A percentile compares a stretch with the other conserved stretches of the same genome.
Conservation (phyloP, 2,113 vertebrate genomes). For the Notothenia coriiceps region DNA sequence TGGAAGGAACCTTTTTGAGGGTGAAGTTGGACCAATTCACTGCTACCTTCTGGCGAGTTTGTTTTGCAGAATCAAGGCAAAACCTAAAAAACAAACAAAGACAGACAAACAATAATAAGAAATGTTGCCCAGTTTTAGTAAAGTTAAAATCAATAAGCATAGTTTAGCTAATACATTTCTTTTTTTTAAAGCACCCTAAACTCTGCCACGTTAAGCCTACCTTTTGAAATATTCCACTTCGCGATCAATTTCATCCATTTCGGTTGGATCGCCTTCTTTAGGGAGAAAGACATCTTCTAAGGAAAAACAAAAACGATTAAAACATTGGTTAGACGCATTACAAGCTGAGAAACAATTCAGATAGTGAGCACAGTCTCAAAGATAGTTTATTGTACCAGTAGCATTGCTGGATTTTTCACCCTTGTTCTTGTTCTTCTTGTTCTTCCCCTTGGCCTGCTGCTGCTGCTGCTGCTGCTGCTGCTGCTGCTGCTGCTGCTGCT, state of each 20-base stretch:
- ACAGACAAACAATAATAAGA: not conserved
- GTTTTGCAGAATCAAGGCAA: conserved; percentile 98
- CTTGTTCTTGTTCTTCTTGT: conserved; percentile 94
- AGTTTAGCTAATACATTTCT: not conserved
- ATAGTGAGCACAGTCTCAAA: not conserved
- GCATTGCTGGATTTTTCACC: conserved; percentile 89
- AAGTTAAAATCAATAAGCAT: not conserved
- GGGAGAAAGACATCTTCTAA: conserved; percentile 98
- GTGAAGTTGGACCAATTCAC: conserved; percentile 99
- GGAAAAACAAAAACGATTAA: not conserved
- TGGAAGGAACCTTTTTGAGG: conserved; percentile 97
- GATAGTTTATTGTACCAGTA: conserved; percentile 85
- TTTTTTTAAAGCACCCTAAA: not conserved
- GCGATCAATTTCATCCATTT: conserved; percentile 98
- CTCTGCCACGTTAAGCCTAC: conserved; percentile 68
- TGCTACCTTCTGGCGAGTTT: conserved; percentile 97
- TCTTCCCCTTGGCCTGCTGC: conserved; percentile 87
- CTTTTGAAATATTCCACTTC: conserved; percentile 99
- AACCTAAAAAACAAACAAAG: conserved; percentile 84
- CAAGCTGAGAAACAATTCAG: not conserved
- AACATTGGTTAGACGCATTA: conserved; percentile 2
- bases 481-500: too few species aligned
- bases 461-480: conserved; percentile 81
- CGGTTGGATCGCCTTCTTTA: conserved; percentile 93
- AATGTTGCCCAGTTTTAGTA: not conserved